Conservation (phyloP, 2,797 vertebrate genomes). For the Tadarida brasiliensis region DNA sequence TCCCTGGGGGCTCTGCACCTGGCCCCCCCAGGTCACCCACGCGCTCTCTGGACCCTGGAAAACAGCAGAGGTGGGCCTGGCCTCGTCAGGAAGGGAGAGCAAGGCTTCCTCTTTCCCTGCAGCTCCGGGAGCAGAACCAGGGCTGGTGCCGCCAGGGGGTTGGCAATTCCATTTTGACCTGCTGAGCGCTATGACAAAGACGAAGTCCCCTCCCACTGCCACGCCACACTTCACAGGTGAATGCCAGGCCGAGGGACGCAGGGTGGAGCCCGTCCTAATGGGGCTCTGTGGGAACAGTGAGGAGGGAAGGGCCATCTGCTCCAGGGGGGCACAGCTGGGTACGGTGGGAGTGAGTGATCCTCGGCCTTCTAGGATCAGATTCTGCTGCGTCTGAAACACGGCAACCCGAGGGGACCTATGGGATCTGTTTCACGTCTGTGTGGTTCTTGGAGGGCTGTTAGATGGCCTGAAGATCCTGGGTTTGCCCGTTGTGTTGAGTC, state of each 20-base stretch:
- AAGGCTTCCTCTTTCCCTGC: background rate
- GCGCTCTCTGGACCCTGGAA: background rate
- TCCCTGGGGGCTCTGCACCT: background rate
- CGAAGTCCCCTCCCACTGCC: background rate
- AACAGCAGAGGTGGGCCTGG: background rate
- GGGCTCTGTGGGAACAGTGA: rapidly evolving
- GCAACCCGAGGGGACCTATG: background rate
- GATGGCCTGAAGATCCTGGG: background rate
- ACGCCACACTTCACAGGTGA: background rate
- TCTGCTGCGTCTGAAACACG: background rate
- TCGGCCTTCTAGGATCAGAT: background rate
- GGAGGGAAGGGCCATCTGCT: background rate
- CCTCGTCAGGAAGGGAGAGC: background rate
- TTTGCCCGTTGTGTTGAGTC: background rate
- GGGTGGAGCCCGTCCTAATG: background rate
- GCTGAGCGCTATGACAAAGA: background rate
- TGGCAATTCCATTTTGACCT: background rate
- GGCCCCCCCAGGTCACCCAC: background rate
- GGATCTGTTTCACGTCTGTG: background rate
- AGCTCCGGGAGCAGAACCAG: background rate
- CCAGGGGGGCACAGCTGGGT: background rate
- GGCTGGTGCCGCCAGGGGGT: background rate
- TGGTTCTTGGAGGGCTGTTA: background rate
- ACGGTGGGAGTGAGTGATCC: background rate
- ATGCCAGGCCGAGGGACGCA: too few relatives aligned